Base-by-base conservation (phyloP, 2,797 vertebrate genomes). In the Hyperoplus immaculatus region DNA sequence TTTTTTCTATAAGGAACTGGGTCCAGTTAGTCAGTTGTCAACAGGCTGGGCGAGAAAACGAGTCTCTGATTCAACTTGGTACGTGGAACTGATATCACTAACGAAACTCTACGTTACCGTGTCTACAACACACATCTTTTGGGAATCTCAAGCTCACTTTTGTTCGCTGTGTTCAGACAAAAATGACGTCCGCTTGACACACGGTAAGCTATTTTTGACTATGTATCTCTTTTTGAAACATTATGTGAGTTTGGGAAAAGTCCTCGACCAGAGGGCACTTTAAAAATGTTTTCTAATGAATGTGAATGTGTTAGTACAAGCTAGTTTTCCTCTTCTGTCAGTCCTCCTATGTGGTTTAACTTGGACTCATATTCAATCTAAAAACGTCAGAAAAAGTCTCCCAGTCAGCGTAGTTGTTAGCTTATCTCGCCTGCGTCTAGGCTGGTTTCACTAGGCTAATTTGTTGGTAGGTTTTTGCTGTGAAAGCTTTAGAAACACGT, bases 1-100 rank as follows among this genome's bases (percentile, higher is more conserved):
- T 74, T 83, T 29, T 87, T 82, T 42, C 88, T 84, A 90, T 80
- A 86, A 93, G 93, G 94, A 94, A 94, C 91, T 93, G 84, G 18
- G 41, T 78, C 18, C 80, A 86, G 77, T 71, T n/a, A 55, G 82
- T 64, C 75, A 80, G 78, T 88, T 93, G 93, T 94, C 91, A 95
- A 93, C 91, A 92, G 92, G 86, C 89, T 76, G 79, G 53, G 77
- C 66, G 72, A 89, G 66, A 9, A 72, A 66, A 46, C 69, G 55
- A 81, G 61, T 2, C 4, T 45, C 56, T 0, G 62, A 16, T 60
- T 38, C 14, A 65, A 78, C 70, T 81, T 43, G 67, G 80, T 76
- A 78, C 84, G 81, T 86, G 75, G 81, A 85, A 7, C 36, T 53
- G 69, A 80, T n/a, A 69, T 53, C 15, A 50, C 36, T 16, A 45